Evolutionary conservation across 2,113 vertebrate species (phyloP).

Genomic region (Capra hircus): DNA sequence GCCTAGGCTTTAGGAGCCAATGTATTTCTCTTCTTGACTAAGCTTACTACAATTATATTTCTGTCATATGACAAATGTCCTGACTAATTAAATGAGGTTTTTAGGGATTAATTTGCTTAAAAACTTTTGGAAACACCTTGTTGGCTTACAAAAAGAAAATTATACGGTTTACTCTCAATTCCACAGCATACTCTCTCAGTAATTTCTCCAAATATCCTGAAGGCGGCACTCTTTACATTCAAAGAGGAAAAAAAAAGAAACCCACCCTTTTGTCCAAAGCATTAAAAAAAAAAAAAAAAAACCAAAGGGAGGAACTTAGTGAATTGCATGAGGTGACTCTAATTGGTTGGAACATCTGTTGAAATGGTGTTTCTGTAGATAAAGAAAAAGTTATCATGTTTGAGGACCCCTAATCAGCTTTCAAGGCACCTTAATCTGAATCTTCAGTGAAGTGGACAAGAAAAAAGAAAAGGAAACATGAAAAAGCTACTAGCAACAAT

Average conservation of each 20-base stretch:
- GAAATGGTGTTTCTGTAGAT: not conserved
- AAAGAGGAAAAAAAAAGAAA: not conserved
- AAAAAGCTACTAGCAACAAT: not conserved
- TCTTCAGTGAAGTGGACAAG: not conserved
- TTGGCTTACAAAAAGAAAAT: not conserved
- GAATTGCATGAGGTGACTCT: slow-evolving; percentile 1
- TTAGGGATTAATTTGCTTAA: not conserved
- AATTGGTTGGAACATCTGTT: slow-evolving; percentile 18
- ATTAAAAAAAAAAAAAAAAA: not conserved
- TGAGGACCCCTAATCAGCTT: not conserved
- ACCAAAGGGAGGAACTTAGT: not conserved
- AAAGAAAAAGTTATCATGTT: not conserved
- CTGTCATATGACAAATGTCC: not conserved
- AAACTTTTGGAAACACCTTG: not conserved
- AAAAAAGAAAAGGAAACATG: not conserved
- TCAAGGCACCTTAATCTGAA: not conserved
- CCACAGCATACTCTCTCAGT: not conserved
- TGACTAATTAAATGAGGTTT: not conserved
- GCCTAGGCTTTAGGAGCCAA: not conserved
- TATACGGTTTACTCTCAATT: not conserved
- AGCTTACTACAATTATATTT: not conserved
- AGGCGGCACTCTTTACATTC: slow-evolving; percentile 29
- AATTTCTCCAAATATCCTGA: slow-evolving; percentile 28
- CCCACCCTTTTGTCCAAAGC: not conserved
- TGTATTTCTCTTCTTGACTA: not conserved